Evolutionary conservation across 2,888 invertebrate genomes (phyloP), one percentile per base, ranked within the genome.

Genomic region (Cheilosia soror): DNA sequence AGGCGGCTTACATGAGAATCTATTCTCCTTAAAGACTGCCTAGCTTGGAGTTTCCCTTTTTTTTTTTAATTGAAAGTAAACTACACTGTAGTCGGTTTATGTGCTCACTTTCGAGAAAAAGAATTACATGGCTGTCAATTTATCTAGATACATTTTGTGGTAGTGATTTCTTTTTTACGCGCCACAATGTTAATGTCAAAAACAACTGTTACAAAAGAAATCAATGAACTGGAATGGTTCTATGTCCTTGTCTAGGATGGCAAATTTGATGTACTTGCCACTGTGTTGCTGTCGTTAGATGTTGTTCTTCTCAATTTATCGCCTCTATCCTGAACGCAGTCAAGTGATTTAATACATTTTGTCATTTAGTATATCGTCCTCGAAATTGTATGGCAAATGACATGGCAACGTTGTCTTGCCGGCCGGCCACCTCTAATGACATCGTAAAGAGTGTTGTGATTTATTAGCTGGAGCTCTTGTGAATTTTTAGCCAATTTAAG

Each of bases 121-220:
- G 51, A 73, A 75, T 75, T 69, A 80, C 71, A 80, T 75, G 84
- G 65, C 63, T 81, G 85, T 81, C 85, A 81, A 76, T 85, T 76
- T 85, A 85, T 77, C 77, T 57, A 72, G 72, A 85, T 57, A 85
- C 72, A 62, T 63, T 58, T 27, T 11, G 63, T 49, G 31, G 76
- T 65, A 47, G 79, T 71, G 81, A 72, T 76, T 65, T 72, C 60
- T 71, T 80, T 81, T 77, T 85, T 77, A 58, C 57, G 55, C 72
- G 51, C 57, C 15, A 37, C 63, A 71, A 71, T 71, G 53, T 91
- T 90, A 92, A 92, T 90, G 92, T 92, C 92, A 92, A 89, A 90
- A 92, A 91, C 92, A 92, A 92, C 92, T 92, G 92, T 92, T 92
- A 90, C 92, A 90, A 92, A 92, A 91, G 91, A 89, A 90, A 90